Base-by-base conservation (phyloP, 2,888 invertebrate genomes). In the Erpobdella octoculata region DNA sequence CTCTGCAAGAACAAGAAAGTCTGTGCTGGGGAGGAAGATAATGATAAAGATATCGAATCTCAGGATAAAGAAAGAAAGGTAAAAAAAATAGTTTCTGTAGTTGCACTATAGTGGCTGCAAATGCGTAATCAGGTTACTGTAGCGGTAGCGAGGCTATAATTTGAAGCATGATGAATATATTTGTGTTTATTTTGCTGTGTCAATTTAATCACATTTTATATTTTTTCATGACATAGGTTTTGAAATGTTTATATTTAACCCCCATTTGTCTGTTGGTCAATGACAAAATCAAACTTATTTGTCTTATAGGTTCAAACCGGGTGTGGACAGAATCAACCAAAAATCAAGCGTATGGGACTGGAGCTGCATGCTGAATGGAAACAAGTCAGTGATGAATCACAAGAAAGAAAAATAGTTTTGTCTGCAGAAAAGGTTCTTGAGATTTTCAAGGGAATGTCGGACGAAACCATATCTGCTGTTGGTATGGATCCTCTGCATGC, bases 11-110 rank as follows among this genome's bases (percentile, higher is more conserved):
- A 93, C 8, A 96, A 96, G 85, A 93, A 92, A 77, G 91, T 97
- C 80, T 99, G 98, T 84, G 97, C 97, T 84, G 96, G 96, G 74
- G 96, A 95, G 74, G 96, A 96, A 83, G 97, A 96, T 83, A 93
- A 95, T 90, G 95, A 96, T 71, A 59, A 76, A 71, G 64, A 37
- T 6, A 74, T 73, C 31, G 73, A 75, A 70, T 78, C 77, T 12
- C 74, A 75, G 18, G 77, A 77, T 15, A 77, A 69, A 77, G n/a
- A 78, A 79, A 41, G 41, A 41, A 41, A 41, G 9, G 9, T 12
- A 41, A 18, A 9, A 41, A 41, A 41, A 41, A 41, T 41, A 41
- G 9, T 41, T 41, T 41, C 41, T 41, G n/a, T n/a, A n/a, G n/a
- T n/a, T n/a, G n/a, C n/a, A n/a, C n/a, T n/a, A n/a, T n/a, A n/a